Evolutionary conservation across 2,113 vertebrate genomes (phyloP).

Genomic region (Prionailurus bengalensis): DNA sequence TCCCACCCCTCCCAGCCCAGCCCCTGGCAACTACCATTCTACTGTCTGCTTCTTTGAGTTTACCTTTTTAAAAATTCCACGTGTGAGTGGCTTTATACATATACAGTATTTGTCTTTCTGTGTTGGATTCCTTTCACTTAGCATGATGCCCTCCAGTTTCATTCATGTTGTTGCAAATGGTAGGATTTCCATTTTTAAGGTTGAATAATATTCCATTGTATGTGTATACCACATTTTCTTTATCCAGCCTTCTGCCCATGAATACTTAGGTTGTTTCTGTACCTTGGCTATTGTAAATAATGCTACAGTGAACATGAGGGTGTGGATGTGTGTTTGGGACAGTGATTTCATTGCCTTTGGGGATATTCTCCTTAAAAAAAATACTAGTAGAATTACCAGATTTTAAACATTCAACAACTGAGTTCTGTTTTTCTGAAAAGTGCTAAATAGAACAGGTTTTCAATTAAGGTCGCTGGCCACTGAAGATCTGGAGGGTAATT

Average conservation of each 20-base stretch:
- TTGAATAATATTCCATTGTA: not conserved
- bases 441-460: not conserved
- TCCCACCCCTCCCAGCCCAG: not conserved
- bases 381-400: not conserved
- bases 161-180: not conserved
- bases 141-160: not conserved
- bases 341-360: not conserved
- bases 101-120: not conserved
- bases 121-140: not conserved
- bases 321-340: not conserved
- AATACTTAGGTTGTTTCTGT: not conserved
- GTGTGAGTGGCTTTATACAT: not conserved
- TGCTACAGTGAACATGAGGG: not conserved
- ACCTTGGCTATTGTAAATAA: not conserved
- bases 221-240: not conserved
- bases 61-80: not conserved
- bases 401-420: not conserved
- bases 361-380: not conserved
- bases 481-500: not conserved
- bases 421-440: constrained; percentile 39
- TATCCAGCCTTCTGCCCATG: not conserved
- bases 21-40: not conserved
- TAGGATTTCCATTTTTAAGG: not conserved
- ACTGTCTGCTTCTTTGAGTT: not conserved
- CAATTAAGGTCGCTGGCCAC: not conserved